Evolutionary conservation across 2,113 vertebrate species (phyloP), one percentile per base, ranked within the genome.

Genomic region (Channa argus): DNA sequence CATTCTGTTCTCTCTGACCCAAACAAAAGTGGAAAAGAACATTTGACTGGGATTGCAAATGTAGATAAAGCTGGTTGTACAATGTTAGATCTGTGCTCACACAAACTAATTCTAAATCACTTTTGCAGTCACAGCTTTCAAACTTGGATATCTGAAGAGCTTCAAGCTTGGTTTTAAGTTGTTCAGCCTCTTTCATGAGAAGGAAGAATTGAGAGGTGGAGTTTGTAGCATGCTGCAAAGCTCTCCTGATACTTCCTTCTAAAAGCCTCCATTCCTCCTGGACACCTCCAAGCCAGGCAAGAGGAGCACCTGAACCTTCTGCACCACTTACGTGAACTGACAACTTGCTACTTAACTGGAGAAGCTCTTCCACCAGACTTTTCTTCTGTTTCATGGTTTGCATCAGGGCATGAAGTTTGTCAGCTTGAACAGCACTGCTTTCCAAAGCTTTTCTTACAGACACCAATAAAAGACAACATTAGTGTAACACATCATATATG

Each of bases 201-300:
- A 73, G 46, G 3, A 80, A 80, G 37, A 93, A 90, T 5, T 97
- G 96, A 24, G 85, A 63, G 0, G 85, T 80, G 65, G 94, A 91
- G 39, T 88, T 88, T 2, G 87, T 68, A 2, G 95, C 86, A 1
- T 92, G 94, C 52, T 88, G 91, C 11, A 92, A 85, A 62, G 94
- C 95, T 86, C 89, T 94, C 55, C 94, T 93, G 63, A 95, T 86
- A 5, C 88, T 77, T 4, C 86, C 91, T 24, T 96, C 93, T 12
- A 95, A 74, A 34, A 94, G 94, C 55, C 93, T 93, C 95, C 96
- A 97, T 63, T 93, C 87, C 33, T 89, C 90, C 68, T 95, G 95
- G 55, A 97, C 90, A 5, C 95, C 92, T 74, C 85, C 92, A 45
- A 97, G 88, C 13, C 95, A 96, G 73, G 92, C 95, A 12, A 94